Evolutionary conservation across 2,888 invertebrate genomes (phyloP).

Genomic region (Schizotus pectinicornis): DNA sequence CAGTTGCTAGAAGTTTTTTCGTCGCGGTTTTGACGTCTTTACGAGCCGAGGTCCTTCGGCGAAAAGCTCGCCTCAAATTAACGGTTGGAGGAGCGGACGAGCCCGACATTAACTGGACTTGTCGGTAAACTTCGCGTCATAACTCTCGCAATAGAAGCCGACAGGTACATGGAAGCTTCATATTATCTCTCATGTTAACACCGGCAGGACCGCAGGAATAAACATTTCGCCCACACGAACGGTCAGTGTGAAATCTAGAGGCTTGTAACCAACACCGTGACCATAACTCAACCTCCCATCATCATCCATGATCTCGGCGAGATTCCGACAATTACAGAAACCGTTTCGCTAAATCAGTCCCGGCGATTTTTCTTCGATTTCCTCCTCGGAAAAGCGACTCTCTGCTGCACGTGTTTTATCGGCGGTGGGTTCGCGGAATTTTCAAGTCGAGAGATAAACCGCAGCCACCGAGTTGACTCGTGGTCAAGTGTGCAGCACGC

Average conservation of each 20-base stretch:
- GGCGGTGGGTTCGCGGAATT: constrained; percentile 22
- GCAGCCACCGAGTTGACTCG: constrained; percentile 20
- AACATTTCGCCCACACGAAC: constrained; percentile 30
- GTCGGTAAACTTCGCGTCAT: no score
- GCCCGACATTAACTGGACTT: no score
- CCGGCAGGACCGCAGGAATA: constrained; percentile 17
- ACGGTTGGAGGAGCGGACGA: no score
- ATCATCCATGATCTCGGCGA: constrained; percentile 9
- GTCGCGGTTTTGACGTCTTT: no score
- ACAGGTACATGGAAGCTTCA: not conserved
- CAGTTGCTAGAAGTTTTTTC: no score
- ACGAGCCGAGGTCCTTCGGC: no score
- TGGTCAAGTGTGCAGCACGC: constrained; percentile 29
- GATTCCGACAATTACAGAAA: constrained; percentile 5
- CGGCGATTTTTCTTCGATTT: not conserved
- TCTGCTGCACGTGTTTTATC: constrained; percentile 18
- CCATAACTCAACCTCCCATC: constrained; percentile 20
- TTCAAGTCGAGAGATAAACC: constrained; percentile 14
- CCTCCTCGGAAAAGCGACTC: not conserved
- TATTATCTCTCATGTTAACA: constrained; percentile 10
- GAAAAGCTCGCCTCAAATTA: no score
- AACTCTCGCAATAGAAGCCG: no score
- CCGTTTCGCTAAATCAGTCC: not conserved
- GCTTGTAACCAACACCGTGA: constrained; percentile 14
- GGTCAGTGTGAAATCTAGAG: constrained; percentile 21